Conservation (phyloP, 2,797 vertebrate genomes). For the Tapera naevia region DNA sequence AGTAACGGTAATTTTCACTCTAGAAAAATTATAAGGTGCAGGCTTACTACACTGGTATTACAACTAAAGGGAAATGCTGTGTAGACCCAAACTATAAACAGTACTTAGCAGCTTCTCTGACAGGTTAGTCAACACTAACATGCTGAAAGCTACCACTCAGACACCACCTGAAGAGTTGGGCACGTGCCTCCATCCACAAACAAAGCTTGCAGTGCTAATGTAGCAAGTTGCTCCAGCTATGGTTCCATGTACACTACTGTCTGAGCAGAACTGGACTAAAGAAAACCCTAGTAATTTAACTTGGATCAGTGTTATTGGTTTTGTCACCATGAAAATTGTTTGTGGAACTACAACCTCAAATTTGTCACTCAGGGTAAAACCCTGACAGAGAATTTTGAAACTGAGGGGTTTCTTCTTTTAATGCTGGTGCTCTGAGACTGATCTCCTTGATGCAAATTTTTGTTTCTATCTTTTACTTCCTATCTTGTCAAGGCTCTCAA, state of each 20-base stretch:
- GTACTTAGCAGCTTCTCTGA: neutral
- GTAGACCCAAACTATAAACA: neutral
- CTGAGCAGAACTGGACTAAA: neutral
- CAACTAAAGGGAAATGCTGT: neutral
- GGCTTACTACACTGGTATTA: neutral
- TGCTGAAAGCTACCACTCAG: neutral
- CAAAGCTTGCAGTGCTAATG: neutral
- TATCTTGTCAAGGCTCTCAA: neutral
- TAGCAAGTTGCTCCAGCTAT: neutral
- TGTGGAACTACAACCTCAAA: neutral
- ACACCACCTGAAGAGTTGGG: neutral
- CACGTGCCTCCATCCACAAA: neutral
- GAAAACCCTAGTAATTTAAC: neutral
- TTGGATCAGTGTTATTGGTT: neutral
- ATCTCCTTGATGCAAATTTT: neutral
- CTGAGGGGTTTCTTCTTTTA: neutral
- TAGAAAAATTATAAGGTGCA: neutral
- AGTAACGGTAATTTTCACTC: neutral
- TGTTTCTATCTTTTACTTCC: neutral
- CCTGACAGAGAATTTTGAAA: neutral
- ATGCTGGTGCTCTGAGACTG: neutral
- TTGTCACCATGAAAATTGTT: neutral
- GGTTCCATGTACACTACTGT: neutral
- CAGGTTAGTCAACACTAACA: neutral
- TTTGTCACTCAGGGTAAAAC: neutral